Conservation (phyloP, 2,888 invertebrate species). For the Agonopterix arenella region DNA sequence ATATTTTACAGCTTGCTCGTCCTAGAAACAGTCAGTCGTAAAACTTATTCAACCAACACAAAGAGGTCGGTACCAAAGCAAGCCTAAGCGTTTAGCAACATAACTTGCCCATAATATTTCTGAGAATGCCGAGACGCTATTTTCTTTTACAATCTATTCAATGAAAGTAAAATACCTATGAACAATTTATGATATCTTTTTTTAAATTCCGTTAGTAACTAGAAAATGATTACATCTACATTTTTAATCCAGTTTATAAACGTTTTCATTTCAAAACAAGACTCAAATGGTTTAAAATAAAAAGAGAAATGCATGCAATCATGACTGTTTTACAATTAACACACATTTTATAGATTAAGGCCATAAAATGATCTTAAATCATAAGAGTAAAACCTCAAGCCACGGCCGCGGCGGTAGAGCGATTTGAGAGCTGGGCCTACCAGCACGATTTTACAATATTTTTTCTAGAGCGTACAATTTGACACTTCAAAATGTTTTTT, state of each 20-base stretch:
- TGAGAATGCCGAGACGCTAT: slow-evolving; percentile 8
- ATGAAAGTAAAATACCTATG: too few relatives aligned
- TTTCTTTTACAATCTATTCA: too few relatives aligned
- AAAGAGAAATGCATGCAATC: too few relatives aligned
- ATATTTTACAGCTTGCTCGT: slow-evolving; percentile 51
- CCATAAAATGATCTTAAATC: slow-evolving; percentile 1
- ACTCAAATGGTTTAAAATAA: too few relatives aligned
- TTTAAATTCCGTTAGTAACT: too few relatives aligned
- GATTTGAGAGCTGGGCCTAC: slow-evolving; percentile 19
- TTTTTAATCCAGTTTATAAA: too few relatives aligned
- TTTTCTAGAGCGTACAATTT: slow-evolving; percentile 18
- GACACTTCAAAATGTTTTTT: slow-evolving; percentile 13
- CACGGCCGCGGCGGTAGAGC: slow-evolving; percentile 19
- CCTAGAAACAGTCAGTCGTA: slow-evolving; percentile 58
- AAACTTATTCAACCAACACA: slow-evolving; percentile 57
- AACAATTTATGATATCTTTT: too few relatives aligned
- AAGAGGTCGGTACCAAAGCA: slow-evolving; percentile 32
- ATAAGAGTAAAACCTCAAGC: slow-evolving; percentile 23
- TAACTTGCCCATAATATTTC: slow-evolving; percentile 7
- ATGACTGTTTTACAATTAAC: slow-evolving; percentile 3
- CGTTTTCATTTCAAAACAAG: too few relatives aligned
- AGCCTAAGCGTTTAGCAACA: slow-evolving; percentile 35
- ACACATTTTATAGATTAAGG: slow-evolving; percentile 7
- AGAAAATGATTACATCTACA: too few relatives aligned
- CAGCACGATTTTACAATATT: slow-evolving; percentile 13